Evolutionary conservation across 2,888 invertebrate species (phyloP).

Genomic region (Morinoia aosen): DNA sequence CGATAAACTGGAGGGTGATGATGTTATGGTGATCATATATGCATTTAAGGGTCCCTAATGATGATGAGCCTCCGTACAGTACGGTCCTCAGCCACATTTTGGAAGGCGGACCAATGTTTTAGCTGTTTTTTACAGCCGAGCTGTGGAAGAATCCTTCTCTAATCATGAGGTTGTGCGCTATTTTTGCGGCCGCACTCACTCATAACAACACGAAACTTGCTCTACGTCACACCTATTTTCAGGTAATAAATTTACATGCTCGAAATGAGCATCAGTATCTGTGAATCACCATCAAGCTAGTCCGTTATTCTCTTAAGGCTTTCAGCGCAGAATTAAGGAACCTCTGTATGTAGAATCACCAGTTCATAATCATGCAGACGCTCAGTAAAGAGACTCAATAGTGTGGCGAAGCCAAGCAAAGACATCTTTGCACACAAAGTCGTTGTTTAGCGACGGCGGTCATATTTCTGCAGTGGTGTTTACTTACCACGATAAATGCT

Average conservation of each 20-base stretch:
- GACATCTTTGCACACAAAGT: not conserved
- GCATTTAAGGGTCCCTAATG: slow-evolving; percentile 45
- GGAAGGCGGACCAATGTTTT: slow-evolving; percentile 16
- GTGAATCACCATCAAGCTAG: not conserved
- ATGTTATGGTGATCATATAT: slow-evolving; percentile 51
- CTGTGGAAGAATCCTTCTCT: not conserved
- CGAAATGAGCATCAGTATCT: not conserved
- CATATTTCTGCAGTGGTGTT: too few species aligned
- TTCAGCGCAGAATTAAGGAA: not conserved
- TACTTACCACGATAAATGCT: too few species aligned
- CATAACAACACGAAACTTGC: not conserved
- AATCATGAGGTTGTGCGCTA: not conserved
- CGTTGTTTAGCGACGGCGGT: too few species aligned
- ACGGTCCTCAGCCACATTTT: slow-evolving; percentile 18
- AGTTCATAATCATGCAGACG: not conserved
- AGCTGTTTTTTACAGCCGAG: not conserved
- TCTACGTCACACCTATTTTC: not conserved
- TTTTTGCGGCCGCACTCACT: not conserved
- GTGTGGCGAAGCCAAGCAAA: not conserved
- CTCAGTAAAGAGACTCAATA: not conserved
- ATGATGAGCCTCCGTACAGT: slow-evolving; percentile 31
- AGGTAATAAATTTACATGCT: not conserved
- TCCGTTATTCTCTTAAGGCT: not conserved
- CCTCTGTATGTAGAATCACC: not conserved
- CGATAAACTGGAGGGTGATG: slow-evolving; percentile 46